Base-by-base conservation (phyloP, 2,888 invertebrate genomes). In the Cepaea hortensis region DNA sequence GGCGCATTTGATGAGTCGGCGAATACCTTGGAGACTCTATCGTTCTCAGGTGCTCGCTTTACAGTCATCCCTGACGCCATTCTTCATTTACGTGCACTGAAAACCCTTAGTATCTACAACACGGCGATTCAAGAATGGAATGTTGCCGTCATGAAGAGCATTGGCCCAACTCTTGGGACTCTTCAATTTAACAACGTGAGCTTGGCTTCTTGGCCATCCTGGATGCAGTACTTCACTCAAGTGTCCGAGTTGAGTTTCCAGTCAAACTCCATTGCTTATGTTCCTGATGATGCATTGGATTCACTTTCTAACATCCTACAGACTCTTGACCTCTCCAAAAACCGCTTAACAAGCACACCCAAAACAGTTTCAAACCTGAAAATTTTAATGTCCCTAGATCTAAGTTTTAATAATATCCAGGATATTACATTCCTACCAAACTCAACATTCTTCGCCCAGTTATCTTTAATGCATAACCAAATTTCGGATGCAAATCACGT, bases 51-150 rank as follows among this genome's bases (percentile, higher is more conserved):
- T 2, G 23, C 81, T 9, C 68, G 6, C 1, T n/a, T 81, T 3
- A 70, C 72, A 18, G 13, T 11, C 20, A 48, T 81, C 18, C 81
- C 81, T 13, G 70, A 81, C 20, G 70, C 81, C 48, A 6, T 81
- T 6, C 11, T 35, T 46, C 35, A 48, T 13, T 23, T 81, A 13
- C 4, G 18, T 4, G 18, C 48, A 4, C 48, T 81, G n/a, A 23
- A 5, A n/a, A 5, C 3, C n/a, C 18, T 81, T 46, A 55, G n/a
- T 20, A 68, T 81, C 5, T 3, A 5, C 20, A 6, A 55, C 3
- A 20, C 55, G 3, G 11, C 11, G 5, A 81, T 81, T 55, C 35
- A 2, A 5, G 55, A 81, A 7, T 81, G 81, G 81, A 81, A 81
- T 55, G 48, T 5, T 7, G n/a, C 46, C 46, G 70, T n/a, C 20